Base-by-base conservation (phyloP, 1,140 invertebrate species). In the Nixonia krombeini region DNA sequence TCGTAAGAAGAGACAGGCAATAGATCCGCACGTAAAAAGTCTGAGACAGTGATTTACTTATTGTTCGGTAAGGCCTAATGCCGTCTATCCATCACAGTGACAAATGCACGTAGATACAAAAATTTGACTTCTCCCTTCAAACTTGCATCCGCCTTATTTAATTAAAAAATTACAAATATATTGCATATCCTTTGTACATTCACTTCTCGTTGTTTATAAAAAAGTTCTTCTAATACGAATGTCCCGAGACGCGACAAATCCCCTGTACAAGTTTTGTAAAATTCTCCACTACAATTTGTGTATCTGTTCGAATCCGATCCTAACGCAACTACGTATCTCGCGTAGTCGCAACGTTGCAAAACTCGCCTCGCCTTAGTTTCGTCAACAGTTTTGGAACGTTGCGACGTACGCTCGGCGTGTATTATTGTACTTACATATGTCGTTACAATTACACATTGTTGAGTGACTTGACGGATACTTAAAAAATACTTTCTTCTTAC, bases 401-500 rank as follows among this genome's bases (percentile, higher is more conserved):
- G n/a, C n/a, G n/a, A n/a, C n/a, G n/a, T n/a, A n/a, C n/a, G n/a
- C n/a, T n/a, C n/a, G n/a, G n/a, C n/a, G n/a, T n/a, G n/a, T n/a
- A n/a, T n/a, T n/a, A n/a, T n/a, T n/a, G n/a, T n/a, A 10, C 9
- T 8, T 31, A 31, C 35, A 37, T 37, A 37, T 37, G 35, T 12
- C 6, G 8, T n/a, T 33, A 26, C 17, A 25, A 17, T 47, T 63
- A 45, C 35, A 41, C n/a, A n/a, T n/a, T 59, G 63, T 71, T 70
- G 70, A 74, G 70, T 72, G 73, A 82, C 72, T n/a, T 72, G 74
- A 79, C 74, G 51, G 67, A 74, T 75, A 23, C 46, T 74, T 78
- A 66, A 37, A 55, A 73, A 58, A 71, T 57, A 76, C 57, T 9
- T 3, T 37, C 45, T 49, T n/a, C 29, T 50, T 71, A 73, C 46